A percentile compares a stretch with the other conserved stretches of the same genome.
Conservation (phyloP, 2,888 invertebrate species). For the Coelinius sp. region DNA sequence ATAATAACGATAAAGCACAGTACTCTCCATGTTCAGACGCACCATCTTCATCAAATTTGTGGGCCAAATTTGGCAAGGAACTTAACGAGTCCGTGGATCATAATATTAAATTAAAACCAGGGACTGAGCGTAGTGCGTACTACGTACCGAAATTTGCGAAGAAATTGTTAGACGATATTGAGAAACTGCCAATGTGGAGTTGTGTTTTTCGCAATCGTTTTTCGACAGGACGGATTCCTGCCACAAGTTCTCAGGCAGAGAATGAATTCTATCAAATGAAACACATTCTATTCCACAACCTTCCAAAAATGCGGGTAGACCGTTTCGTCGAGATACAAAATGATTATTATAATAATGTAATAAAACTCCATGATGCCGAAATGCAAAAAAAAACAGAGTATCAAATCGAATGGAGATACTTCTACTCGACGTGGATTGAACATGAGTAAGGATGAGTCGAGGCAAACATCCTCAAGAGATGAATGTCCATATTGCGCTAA, state of each 20-base stretch:
- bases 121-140: constrained; percentile 28
- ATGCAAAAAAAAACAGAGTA: too few relatives aligned
- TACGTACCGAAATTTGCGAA: constrained; percentile 22
- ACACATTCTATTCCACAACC: too few relatives aligned
- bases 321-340: background rate
- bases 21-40: too few relatives aligned
- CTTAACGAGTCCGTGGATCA: background rate
- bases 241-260: background rate
- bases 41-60: too few relatives aligned
- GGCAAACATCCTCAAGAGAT: background rate
- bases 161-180: background rate
- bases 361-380: too few relatives aligned
- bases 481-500: background rate
- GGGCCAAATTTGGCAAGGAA: constrained; percentile 19
- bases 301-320: background rate
- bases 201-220: background rate
- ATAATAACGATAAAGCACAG: too few relatives aligned
- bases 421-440: too few relatives aligned
- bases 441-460: background rate
- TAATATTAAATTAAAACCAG: constrained; percentile 3
- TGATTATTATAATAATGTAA: background rate
- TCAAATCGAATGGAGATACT: too few relatives aligned
- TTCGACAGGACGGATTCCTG: background rate
- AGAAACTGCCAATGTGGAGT: background rate
- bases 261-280: background rate